A percentile compares a stretch with the other conserved stretches of the same genome.
Conservation (phyloP, 2,888 invertebrate species). For the Malachius bipustulatus region DNA sequence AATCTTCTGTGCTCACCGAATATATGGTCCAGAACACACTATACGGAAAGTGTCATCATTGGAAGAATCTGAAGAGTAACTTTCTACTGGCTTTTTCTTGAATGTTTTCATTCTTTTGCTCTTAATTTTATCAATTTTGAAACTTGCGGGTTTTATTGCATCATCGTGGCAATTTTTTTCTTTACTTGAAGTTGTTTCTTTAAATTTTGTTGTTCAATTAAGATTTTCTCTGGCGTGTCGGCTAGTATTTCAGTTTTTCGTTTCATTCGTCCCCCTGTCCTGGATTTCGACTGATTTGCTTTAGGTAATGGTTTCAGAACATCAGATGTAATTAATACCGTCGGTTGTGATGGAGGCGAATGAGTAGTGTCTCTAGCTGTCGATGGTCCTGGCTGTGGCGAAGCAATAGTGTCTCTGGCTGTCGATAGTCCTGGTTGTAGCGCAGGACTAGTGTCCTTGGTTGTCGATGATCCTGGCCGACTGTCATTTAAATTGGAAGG, state of each 20-base stretch:
- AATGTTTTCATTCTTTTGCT: too few species aligned
- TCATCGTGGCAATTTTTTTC: too few species aligned
- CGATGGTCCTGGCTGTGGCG: too few species aligned
- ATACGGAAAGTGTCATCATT: conserved; percentile 4
- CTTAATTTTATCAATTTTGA: too few species aligned
- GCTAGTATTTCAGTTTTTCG: conserved; percentile 3
- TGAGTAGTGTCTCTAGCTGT: too few species aligned
- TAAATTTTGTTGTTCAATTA: too few species aligned
- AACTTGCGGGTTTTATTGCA: too few species aligned
- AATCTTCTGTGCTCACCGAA: conserved; percentile 6
- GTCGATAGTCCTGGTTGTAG: too few species aligned
- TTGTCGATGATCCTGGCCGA: too few species aligned
- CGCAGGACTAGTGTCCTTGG: conserved; percentile 2
- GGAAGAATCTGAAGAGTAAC: conserved; percentile 4
- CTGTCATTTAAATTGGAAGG: neutral
- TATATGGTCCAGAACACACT: conserved; percentile 5
- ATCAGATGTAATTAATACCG: neutral
- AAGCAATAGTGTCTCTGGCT: too few species aligned
- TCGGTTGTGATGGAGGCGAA: neutral
- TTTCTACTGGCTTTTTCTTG: neutral
- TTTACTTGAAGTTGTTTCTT: too few species aligned
- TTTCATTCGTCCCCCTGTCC: conserved; percentile 2
- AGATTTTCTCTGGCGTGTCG: conserved; percentile 2
- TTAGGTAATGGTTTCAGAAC: conserved; percentile 1
- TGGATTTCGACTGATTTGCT: conserved; percentile 1